phyloP scores from a whole-genome alignment of 2,888 invertebrate species.

The Quadroppia sp. region DNA sequence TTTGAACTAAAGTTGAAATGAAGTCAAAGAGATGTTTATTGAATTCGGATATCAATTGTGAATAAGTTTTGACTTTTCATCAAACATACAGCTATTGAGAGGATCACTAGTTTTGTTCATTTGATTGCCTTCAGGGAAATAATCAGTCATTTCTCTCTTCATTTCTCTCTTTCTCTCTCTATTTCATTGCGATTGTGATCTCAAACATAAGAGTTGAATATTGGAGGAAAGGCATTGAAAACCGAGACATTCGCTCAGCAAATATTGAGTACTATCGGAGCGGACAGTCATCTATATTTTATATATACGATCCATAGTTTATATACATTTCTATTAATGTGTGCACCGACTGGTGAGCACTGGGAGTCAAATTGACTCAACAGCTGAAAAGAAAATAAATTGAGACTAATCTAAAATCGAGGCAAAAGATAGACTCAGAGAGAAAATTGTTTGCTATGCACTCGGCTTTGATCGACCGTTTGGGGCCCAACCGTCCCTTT shows the following conservation, averaged over 20 bases:
- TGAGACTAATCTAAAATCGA: not conserved
- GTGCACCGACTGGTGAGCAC: no score
- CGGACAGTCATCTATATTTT: not conserved
- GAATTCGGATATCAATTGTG: not conserved
- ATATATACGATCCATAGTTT: not conserved
- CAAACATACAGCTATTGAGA: not conserved
- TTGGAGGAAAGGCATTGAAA: not conserved
- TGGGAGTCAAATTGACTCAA: not conserved
- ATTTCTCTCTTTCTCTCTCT: no score
- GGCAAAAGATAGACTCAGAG: conserved; percentile 1
- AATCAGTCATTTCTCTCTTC: conserved; percentile 14
- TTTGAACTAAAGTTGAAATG: not conserved
- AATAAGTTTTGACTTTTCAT: conserved; percentile 13
- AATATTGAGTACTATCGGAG: no score
- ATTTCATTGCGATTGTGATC: not conserved
- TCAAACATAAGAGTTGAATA: not conserved
- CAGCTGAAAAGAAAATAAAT: conserved; percentile 16
- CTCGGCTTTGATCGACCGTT: not conserved
- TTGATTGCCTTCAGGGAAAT: not conserved
- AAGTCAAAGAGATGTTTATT: not conserved
- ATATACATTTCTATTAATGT: no score
- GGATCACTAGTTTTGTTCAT: not conserved
- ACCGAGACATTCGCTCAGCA: not conserved
- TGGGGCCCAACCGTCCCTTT: conserved; percentile 1
- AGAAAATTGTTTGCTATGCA: not conserved